phyloP scores from a whole-genome alignment of 1,140 invertebrate genomes.

The Chironomus tepperi region DNA sequence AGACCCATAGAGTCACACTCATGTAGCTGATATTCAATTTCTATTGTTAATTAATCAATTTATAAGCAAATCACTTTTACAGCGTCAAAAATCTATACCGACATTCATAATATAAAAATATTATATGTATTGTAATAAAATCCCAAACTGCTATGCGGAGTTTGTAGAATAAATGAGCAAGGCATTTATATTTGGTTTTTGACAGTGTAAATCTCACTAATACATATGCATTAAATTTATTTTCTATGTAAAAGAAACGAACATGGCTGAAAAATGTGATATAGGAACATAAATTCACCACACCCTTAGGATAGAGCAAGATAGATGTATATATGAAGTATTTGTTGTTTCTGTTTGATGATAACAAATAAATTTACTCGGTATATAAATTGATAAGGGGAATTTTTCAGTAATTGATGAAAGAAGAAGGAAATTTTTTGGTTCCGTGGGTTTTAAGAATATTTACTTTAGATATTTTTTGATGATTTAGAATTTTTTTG shows the following conservation, averaged over 20 bases:
- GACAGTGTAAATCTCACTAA: constrained; percentile 17
- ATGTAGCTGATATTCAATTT: neutral
- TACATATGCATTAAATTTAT: neutral
- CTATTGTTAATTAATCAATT: constrained; percentile 21
- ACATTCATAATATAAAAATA: constrained; percentile 3
- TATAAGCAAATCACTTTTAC: constrained; percentile 18
- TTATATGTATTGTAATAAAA: neutral
- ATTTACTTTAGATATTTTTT: no score
- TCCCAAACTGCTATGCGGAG: constrained; percentile 1
- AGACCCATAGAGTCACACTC: neutral
- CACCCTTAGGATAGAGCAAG: neutral
- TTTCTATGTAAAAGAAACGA: neutral
- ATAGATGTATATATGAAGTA: neutral
- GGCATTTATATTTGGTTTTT: neutral
- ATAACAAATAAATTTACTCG: neutral
- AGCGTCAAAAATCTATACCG: constrained; percentile 5
- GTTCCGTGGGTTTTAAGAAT: no score
- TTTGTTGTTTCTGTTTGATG: neutral
- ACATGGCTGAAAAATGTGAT: constrained; percentile 17
- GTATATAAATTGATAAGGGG: neutral
- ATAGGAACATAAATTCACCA: neutral
- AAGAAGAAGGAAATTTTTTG: neutral
- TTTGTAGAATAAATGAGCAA: neutral
- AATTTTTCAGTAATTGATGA: neutral
- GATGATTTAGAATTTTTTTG: no score